Evolutionary conservation across 53 echinoderm and acorn worm species (phyloP), one percentile per base, ranked within the genome.

Genomic region (Henricia sp.): DNA sequence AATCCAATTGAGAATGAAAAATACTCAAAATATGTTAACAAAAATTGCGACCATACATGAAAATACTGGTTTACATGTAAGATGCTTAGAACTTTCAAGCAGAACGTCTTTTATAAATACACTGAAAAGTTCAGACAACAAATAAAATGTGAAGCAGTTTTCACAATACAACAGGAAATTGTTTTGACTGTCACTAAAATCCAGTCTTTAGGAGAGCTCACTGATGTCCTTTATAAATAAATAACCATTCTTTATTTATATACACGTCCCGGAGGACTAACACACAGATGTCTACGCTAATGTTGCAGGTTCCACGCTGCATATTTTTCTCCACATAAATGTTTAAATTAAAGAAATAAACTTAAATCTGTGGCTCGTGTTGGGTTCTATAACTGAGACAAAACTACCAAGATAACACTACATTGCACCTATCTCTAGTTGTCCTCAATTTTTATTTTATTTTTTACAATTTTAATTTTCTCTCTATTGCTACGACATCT

Each of bases 381-480:
- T 34, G 52, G 52, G 73, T 25, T 17, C 12, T 30, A 9, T 19
- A 19, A 39, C 76, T 38, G 60, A 42, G 44, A 62, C 30, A 77
- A 77, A 77, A 77, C 43, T 25, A 77, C 27, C 13, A 33, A 56
- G 46, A 25, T 63, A 60, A 38, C 21, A 6, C 64, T 64, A 80
- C 80, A 80, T 80, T 80, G 80, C 80, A 80, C 80, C 77, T 80
- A 80, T 80, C 43, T 60, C 80, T 80, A 80, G 21, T 24, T 24
- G 30, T 27, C 2, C 13, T 60, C 33, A 37, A 56, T 35, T 63
- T 80, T 62, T 64, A 42, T 63, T 44, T 70, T 70, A 2, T 52
- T 43, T 37, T 58, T 76, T 76, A 36, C 37, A 52, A 24, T 20
- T 66, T 62, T 68, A 23, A 25, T 40, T 39, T 40, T 17, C 35